phyloP scores from a whole-genome alignment of 2,797 vertebrate genomes.

The Hydrophis major region DNA sequence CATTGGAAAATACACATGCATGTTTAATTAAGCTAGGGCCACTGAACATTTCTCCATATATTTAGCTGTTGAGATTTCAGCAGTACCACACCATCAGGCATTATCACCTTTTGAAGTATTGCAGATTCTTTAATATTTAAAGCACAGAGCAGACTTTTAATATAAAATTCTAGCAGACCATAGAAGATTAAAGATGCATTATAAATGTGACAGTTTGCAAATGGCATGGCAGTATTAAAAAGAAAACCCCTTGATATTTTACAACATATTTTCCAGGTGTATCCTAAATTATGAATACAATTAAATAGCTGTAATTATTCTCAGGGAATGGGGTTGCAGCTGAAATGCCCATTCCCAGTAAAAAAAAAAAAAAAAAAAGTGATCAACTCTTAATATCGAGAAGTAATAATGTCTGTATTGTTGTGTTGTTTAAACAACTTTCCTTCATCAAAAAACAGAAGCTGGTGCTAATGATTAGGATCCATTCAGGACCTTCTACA shows the following conservation, averaged over 20 bases:
- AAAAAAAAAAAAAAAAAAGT: slow-evolving; percentile 44
- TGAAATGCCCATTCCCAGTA: slow-evolving; percentile 65
- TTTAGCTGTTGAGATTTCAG: slow-evolving; percentile 84
- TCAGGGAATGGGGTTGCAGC: slow-evolving; percentile 70
- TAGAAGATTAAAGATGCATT: slow-evolving; percentile 81
- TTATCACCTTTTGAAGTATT: slow-evolving; percentile 94
- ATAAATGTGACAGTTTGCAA: slow-evolving; percentile 83
- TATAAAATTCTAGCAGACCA: slow-evolving; percentile 80
- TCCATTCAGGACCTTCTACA: slow-evolving; percentile 52
- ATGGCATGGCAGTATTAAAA: slow-evolving; percentile 78
- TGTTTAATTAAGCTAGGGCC: slow-evolving; percentile 94
- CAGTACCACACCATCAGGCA: slow-evolving; percentile 80
- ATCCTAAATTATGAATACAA: slow-evolving; percentile 81
- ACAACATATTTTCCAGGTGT: slow-evolving; percentile 77
- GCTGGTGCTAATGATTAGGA: slow-evolving; percentile 56
- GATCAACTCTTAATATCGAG: slow-evolving; percentile 63
- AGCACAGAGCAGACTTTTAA: slow-evolving; percentile 80
- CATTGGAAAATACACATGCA: slow-evolving; percentile 91
- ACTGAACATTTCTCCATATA: slow-evolving; percentile 76
- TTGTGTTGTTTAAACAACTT: slow-evolving; percentile 51
- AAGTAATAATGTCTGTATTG: slow-evolving; percentile 56
- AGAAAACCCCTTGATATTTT: slow-evolving; percentile 73
- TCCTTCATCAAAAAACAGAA: slow-evolving; percentile 42
- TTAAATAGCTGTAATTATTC: slow-evolving; percentile 81
- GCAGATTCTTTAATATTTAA: slow-evolving; percentile 94